These are phyloP conservation scores for Cryptops parisi DNA, from an alignment of 2,888 invertebrate species.

Conservation along the genomic window DNA sequence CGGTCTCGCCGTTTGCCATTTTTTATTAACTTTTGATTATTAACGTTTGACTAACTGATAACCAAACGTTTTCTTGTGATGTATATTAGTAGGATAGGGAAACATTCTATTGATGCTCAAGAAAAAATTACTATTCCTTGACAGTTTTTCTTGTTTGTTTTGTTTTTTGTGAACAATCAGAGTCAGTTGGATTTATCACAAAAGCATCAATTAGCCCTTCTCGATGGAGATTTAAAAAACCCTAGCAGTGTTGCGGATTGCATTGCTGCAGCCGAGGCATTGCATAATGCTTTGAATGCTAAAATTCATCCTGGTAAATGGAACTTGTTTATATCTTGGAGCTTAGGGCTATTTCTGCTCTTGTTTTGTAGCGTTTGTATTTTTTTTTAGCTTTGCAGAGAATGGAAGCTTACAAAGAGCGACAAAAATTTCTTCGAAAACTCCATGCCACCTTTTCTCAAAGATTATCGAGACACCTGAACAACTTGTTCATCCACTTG, in stretches of 20 bases:
- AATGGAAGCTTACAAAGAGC: constrained; percentile 64
- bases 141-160: too few species aligned
- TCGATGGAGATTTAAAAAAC: constrained; percentile 55
- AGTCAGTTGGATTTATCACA: constrained; percentile 56
- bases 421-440: constrained; percentile 59
- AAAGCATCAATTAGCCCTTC: constrained; percentile 48
- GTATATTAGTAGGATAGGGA: too few species aligned
- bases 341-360: too few species aligned
- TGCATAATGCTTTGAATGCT: constrained; percentile 55
- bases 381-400: constrained; percentile 28
- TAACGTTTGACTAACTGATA: too few species aligned
- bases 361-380: background rate
- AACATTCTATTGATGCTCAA: too few species aligned
- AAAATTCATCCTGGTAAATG: constrained; percentile 29
- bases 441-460: constrained; percentile 64
- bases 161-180: too few species aligned
- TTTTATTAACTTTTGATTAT: too few species aligned
- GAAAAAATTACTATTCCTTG: too few species aligned
- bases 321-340: too few species aligned
- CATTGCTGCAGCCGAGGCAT: constrained; percentile 53
- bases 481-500: constrained; percentile 88
- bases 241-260: constrained; percentile 35
- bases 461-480: constrained; percentile 73
- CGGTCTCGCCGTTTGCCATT: too few species aligned
- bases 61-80: too few species aligned